Conservation (phyloP, 1,140 invertebrate genomes). For the Philotrypesis tridentata region DNA sequence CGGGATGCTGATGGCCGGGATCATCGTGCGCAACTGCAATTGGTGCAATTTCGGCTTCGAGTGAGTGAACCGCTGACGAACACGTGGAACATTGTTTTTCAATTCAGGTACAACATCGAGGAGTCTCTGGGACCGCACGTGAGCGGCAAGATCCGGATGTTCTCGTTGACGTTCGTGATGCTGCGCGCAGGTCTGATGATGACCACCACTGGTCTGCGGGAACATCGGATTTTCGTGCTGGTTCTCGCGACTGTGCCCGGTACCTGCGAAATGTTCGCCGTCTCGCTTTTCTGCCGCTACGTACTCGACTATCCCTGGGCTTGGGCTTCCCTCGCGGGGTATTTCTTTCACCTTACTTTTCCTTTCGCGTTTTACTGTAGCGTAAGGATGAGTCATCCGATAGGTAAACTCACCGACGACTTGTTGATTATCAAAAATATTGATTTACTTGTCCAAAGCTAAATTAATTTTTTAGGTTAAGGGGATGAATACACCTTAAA, state of each 20-base stretch:
- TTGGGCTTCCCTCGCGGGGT: conserved; percentile 69
- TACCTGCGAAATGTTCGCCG: conserved; percentile 60
- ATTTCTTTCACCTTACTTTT: too few relatives aligned
- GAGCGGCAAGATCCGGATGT: conserved; percentile 62
- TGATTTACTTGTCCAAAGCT: too few relatives aligned
- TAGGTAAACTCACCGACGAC: too few relatives aligned
- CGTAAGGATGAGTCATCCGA: too few relatives aligned
- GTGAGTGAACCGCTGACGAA: too few relatives aligned
- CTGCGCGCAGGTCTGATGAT: conserved; percentile 66
- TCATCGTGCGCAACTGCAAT: conserved; percentile 59
- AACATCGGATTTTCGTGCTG: conserved; percentile 60
- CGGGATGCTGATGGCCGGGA: conserved; percentile 69
- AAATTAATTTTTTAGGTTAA: too few relatives aligned
- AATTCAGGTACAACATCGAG: conserved; percentile 64
- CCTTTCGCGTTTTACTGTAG: too few relatives aligned
- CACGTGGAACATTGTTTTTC: too few relatives aligned
- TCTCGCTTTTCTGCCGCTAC: conserved; percentile 55
- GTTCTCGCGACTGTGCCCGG: conserved; percentile 64
- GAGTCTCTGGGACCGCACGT: conserved; percentile 55
- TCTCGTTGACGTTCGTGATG: conserved; percentile 67
- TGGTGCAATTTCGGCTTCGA: too few relatives aligned
- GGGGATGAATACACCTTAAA: too few relatives aligned
- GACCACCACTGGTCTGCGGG: conserved; percentile 59
- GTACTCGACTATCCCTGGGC: conserved; percentile 63
- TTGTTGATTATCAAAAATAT: too few relatives aligned